Percentiles rank a stretch among this genome's conserved stretches.
Conservation (phyloP, 2,113 vertebrate genomes). For the Leptodactylus fuscus region DNA sequence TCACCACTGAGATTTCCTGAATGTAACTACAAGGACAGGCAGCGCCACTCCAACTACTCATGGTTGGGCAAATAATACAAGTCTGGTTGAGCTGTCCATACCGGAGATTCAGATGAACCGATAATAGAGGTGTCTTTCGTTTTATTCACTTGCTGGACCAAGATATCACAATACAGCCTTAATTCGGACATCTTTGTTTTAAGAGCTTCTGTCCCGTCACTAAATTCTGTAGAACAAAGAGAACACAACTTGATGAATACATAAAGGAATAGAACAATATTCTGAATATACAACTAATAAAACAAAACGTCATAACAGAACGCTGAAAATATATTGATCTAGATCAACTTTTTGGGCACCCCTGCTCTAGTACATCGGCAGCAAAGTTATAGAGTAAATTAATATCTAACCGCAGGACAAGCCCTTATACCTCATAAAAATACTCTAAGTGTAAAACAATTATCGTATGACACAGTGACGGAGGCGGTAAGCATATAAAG, state of each 20-base stretch:
- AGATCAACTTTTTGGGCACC: too few species aligned
- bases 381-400: too few species aligned
- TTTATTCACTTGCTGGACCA: conserved; percentile 95
- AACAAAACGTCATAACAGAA: not conserved
- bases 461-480: too few species aligned
- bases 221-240: conserved; percentile 81
- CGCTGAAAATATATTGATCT: too few species aligned
- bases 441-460: too few species aligned
- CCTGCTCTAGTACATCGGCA: too few species aligned
- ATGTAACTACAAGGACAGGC: not conserved
- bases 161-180: conserved; percentile 95
- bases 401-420: too few species aligned
- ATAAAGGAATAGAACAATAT: not conserved
- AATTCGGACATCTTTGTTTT: conserved; percentile 98
- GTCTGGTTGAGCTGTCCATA: conserved; percentile 54
- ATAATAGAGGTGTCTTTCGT: conserved; percentile 76
- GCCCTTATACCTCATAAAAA: too few species aligned
- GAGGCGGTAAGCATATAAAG: too few species aligned
- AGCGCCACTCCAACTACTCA: too few species aligned
- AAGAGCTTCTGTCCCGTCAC: conserved; percentile 91
- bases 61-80: too few species aligned
- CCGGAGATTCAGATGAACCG: conserved; percentile 70
- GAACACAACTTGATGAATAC: not conserved
- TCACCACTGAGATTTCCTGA: not conserved
- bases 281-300: not conserved